These are phyloP conservation scores for Schizopygopsis malacanthus DNA, from an alignment of 2,797 vertebrate genomes.

Conservation along the genomic window DNA sequence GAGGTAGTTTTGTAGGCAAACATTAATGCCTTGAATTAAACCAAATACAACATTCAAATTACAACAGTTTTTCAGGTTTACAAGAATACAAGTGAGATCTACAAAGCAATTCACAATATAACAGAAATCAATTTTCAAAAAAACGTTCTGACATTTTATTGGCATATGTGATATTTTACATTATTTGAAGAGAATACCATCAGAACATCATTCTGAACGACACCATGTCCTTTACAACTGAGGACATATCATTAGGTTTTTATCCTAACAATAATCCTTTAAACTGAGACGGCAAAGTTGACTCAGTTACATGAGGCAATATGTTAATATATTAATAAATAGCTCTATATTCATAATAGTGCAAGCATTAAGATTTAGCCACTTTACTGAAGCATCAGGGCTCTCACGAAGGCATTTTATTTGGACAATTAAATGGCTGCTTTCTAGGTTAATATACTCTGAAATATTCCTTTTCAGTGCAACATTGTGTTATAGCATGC, in stretches of 20 bases:
- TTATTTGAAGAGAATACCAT: conserved; percentile 21
- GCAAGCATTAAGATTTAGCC: conserved; percentile 37
- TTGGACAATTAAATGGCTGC: conserved; percentile 19
- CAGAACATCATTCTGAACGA: conserved; percentile 27
- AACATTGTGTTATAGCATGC: conserved; percentile 63
- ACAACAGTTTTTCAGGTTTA: neutral
- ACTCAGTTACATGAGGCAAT: conserved; percentile 58
- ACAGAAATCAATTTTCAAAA: conserved; percentile 13
- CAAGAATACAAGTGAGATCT: neutral
- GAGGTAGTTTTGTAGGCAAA: no score
- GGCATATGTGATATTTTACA: conserved; percentile 30
- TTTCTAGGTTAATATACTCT: conserved; percentile 56
- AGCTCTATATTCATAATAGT: conserved; percentile 51
- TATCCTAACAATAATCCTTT: conserved; percentile 65
- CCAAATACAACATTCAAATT: no score
- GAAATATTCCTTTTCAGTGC: conserved; percentile 54
- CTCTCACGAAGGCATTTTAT: conserved; percentile 31
- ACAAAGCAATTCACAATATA: conserved; percentile 7
- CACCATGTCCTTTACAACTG: conserved; percentile 18
- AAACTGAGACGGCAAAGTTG: conserved; percentile 63
- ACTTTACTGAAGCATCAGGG: conserved; percentile 44
- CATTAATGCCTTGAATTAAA: no score
- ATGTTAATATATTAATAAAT: conserved; percentile 70
- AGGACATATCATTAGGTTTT: conserved; percentile 8
- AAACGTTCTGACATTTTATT: conserved; percentile 44